Evolutionary conservation across 1,140 invertebrate genomes (phyloP).

Genomic region (Drosophila triauraria): DNA sequence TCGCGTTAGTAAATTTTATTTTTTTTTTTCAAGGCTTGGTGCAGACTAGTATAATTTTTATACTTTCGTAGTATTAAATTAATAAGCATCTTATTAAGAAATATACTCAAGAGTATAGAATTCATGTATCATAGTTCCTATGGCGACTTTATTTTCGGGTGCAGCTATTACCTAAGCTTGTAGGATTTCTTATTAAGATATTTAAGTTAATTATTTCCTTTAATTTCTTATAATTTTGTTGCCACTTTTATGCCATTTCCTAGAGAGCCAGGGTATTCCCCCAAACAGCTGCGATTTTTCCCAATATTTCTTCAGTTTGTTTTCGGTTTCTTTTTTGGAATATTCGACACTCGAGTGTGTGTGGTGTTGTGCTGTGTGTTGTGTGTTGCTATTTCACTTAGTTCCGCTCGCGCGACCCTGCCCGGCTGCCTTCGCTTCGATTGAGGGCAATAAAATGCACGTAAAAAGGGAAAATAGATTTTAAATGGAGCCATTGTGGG

Average conservation of each 20-base stretch:
- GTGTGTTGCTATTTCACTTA: background rate
- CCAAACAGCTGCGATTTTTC: background rate
- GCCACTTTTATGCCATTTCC: background rate
- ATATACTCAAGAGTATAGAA: too few relatives aligned
- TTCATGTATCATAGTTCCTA: too few relatives aligned
- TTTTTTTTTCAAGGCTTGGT: too few relatives aligned
- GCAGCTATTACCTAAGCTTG: background rate
- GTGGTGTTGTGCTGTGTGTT: background rate
- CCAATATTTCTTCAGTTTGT: background rate
- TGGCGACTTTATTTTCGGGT: too few relatives aligned
- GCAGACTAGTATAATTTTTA: too few relatives aligned
- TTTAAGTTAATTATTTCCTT: background rate
- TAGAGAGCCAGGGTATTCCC: background rate
- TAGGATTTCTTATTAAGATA: background rate
- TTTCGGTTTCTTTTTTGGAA: conserved; percentile 12
- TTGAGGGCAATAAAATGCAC: conserved; percentile 28
- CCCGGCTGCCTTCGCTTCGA: conserved; percentile 15
- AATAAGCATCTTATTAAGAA: too few relatives aligned
- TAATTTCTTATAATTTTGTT: background rate
- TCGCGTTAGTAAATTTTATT: too few relatives aligned
- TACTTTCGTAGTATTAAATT: too few relatives aligned
- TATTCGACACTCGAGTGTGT: conserved; percentile 6
- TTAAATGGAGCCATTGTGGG: conserved; percentile 7
- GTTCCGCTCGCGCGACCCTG: background rate
- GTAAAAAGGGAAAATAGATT: conserved; percentile 45